Percentiles rank a stretch among this genome's conserved stretches.
Conservation (phyloP, 2,888 invertebrate species). For the Caenorhabditis doughertyi region DNA sequence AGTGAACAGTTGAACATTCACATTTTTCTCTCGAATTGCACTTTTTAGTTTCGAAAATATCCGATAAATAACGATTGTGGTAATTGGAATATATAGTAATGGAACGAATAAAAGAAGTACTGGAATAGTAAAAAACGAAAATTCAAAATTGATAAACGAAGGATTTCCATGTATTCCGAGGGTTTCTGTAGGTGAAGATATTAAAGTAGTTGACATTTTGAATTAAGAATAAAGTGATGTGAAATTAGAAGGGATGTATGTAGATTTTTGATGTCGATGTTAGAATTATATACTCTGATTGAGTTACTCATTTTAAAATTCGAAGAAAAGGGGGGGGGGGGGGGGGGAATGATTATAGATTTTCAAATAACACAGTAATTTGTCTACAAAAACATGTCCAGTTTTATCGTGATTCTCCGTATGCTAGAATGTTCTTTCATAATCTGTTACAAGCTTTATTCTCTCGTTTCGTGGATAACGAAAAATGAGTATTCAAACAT, state of each 20-base stretch:
- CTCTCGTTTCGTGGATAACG: too few species aligned
- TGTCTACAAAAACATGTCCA: too few species aligned
- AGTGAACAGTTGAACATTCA: background rate
- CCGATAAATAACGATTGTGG: background rate
- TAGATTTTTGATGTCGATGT: background rate
- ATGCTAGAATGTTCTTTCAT: too few species aligned
- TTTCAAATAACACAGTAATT: too few species aligned
- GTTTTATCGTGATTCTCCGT: too few species aligned
- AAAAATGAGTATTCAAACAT: too few species aligned
- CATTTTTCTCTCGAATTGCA: conserved; percentile 1
- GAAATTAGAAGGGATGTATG: background rate
- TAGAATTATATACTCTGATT: background rate
- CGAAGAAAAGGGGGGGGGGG: too few species aligned
- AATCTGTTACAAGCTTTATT: too few species aligned
- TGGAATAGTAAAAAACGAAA: conserved; percentile 4
- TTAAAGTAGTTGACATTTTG: background rate
- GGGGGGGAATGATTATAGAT: too few species aligned
- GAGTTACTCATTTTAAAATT: too few species aligned
- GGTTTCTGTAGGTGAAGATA: background rate
- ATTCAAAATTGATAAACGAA: conserved; percentile 1
- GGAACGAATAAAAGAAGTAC: conserved; percentile 21
- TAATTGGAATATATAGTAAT: conserved; percentile 13
- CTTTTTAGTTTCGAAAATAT: background rate
- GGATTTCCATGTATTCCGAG: conserved; percentile 4
- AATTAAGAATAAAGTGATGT: background rate